Percentiles rank a stretch among this genome's conserved stretches.
These are phyloP conservation scores for Eulemur macaco DNA, from an alignment of 2,113 vertebrate genomes.

Conservation along the genomic window DNA sequence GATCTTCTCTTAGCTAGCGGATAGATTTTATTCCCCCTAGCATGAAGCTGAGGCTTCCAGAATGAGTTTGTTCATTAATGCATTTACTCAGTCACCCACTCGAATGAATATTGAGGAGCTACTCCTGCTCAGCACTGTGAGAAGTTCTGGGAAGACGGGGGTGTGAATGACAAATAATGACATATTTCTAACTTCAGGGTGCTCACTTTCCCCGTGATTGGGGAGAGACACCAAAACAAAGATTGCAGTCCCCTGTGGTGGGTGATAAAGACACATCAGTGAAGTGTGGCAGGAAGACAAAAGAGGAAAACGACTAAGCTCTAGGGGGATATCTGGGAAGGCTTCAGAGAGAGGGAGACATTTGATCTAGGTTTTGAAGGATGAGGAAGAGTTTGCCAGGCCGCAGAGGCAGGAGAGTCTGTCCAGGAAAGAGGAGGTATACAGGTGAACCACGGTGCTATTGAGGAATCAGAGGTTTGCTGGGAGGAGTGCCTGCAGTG, in stretches of 20 bases:
- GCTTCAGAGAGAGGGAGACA: not conserved
- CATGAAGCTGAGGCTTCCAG: not conserved
- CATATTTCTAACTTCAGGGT: not conserved
- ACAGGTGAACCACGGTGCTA: accelerated
- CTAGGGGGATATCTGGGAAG: not conserved
- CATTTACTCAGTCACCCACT: not conserved
- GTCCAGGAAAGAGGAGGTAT: not conserved
- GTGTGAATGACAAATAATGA: not conserved
- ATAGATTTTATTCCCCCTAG: not conserved
- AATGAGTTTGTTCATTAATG: not conserved
- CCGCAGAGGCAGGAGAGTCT: not conserved
- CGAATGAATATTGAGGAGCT: not conserved
- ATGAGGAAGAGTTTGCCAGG: not conserved
- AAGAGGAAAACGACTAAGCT: not conserved
- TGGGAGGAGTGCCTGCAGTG: not conserved
- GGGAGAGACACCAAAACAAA: not conserved
- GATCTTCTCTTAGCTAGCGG: not conserved
- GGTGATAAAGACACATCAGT: not conserved
- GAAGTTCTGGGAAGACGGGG: not conserved
- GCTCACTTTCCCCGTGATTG: not conserved
- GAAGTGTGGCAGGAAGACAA: not conserved
- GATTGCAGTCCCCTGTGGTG: not conserved
- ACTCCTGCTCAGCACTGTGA: not conserved
- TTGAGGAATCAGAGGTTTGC: not conserved
- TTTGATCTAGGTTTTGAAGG: not conserved